These are phyloP conservation scores for Athene cunicularia DNA, from an alignment of 2,113 vertebrate genomes.

Conservation along the genomic window DNA sequence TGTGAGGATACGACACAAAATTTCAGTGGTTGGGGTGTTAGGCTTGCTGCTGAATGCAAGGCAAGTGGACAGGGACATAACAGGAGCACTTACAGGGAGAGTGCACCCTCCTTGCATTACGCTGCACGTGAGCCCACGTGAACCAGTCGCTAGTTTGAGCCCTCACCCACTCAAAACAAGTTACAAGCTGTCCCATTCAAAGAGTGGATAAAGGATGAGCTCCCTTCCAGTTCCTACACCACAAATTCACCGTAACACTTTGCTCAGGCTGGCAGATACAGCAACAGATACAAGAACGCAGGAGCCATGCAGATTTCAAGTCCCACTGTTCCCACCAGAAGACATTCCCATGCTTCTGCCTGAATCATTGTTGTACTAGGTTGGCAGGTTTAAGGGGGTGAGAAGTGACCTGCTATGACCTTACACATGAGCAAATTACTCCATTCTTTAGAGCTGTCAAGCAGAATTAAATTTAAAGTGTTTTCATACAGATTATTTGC, in stretches of 20 bases:
- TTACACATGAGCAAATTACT: not conserved
- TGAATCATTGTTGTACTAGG: not conserved
- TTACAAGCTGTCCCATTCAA: not conserved
- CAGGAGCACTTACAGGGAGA: not conserved
- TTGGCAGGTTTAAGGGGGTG: not conserved
- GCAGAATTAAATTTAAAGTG: not conserved
- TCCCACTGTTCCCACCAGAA: not conserved
- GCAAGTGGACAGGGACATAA: not conserved
- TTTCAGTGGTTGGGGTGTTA: not conserved
- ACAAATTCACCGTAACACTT: not conserved
- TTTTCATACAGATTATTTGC: not conserved
- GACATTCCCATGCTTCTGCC: not conserved
- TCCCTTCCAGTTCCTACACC: not conserved
- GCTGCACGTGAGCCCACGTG: fast-evolving
- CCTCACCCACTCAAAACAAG: not conserved
- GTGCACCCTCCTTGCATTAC: not conserved
- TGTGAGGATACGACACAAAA: not conserved
- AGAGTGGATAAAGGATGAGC: not conserved
- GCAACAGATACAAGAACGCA: not conserved
- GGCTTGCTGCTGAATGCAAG: not conserved
- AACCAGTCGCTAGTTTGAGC: not conserved
- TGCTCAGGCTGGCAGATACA: not conserved
- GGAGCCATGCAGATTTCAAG: fast-evolving
- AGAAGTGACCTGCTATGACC: not conserved
- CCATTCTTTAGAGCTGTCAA: not conserved